Base-by-base conservation (phyloP, 2,888 invertebrate species). In the Nipponacmea schrenckii region DNA sequence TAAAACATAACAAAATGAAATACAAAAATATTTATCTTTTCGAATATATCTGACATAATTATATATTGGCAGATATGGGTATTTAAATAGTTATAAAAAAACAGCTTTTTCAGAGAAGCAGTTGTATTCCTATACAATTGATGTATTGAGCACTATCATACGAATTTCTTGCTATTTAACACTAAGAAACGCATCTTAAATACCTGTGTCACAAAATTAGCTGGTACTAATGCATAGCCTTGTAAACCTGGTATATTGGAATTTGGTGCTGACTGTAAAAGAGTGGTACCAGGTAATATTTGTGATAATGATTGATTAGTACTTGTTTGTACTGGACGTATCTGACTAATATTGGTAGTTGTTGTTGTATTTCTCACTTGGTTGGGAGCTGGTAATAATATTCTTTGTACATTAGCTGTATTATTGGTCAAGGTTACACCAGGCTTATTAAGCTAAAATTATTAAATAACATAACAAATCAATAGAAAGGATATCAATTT, bases 161-260 rank as follows among this genome's bases (percentile, higher is more conserved):
- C n/a, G n/a, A n/a, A n/a, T n/a, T n/a, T n/a, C n/a, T n/a, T n/a
- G n/a, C n/a, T n/a, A n/a, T n/a, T 31, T 31, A 31, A n/a, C 69
- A 67, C 31, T 15, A 39, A 67, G 20, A n/a, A 56, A 15, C 39
- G 10, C 2, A 39, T 39, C 3, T 10, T 39, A 7, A 1, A 46
- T 74, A 85, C 85, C 83, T 85, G 85, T 67, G 91, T 90, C 70
- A 92, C 88, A 84, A 91, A 92, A 74, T 91, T 91, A 7, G 92
- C 91, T 39, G 92, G 92, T 14, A 92, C 88, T 80, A 92, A 90
- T 24, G 92, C 91, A 84, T 92, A 91, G 15, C 86, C 83, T 64
- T 84, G 86, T 46, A 85, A 74, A 7, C 84, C 84, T 15, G 77
- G 81, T 0, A 82, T 69, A 64, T 79, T 75, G 68, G 78, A 91